Percentiles rank a stretch among this genome's conserved stretches.
phyloP scores from a whole-genome alignment of 2,888 invertebrate genomes.

The Notodonta dromedarius region DNA sequence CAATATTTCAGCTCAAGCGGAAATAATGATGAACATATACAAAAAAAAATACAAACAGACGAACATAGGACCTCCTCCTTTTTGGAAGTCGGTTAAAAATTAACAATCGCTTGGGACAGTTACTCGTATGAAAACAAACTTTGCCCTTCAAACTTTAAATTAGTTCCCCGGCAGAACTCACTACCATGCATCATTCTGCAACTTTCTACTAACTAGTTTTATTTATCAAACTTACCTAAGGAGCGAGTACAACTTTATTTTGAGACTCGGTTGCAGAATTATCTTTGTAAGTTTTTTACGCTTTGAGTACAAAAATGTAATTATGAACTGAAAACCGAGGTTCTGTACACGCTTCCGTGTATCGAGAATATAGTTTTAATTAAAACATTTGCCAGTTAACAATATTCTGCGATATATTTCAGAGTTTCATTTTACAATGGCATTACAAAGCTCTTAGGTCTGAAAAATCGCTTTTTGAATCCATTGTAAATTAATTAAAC shows the following conservation, averaged over 20 bases:
- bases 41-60: no score
- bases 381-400: no score
- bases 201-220: conserved; percentile 44
- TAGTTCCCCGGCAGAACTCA: conserved; percentile 49
- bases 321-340: neutral
- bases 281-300: neutral
- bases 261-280: conserved; percentile 8
- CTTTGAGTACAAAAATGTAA: neutral
- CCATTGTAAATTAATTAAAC: no score
- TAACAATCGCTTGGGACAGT: conserved; percentile 23
- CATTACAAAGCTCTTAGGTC: no score
- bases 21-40: neutral
- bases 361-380: no score
- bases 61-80: no score
- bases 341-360: neutral
- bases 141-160: conserved; percentile 62
- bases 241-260: conserved; percentile 18
- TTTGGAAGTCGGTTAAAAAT: conserved; percentile 30
- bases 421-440: no score
- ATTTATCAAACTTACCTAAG: conserved; percentile 31
- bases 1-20: no score
- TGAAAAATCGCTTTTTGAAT: no score
- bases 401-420: no score
- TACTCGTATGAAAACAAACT: conserved; percentile 45
- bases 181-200: conserved; percentile 55